phyloP scores from a whole-genome alignment of 2,888 invertebrate genomes.

The Pterostichus madidus region DNA sequence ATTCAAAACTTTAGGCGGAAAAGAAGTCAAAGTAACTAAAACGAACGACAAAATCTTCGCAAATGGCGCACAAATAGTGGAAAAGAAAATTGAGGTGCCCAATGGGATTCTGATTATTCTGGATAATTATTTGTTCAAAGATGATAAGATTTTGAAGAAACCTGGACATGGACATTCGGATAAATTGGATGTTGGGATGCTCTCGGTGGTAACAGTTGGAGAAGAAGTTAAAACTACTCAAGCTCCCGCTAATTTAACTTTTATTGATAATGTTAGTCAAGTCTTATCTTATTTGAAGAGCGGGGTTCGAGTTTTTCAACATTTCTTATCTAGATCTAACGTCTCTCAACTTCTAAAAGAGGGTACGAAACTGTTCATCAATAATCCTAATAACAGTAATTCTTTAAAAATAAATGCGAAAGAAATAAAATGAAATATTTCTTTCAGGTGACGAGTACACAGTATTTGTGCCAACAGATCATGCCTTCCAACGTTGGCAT shows the following conservation, averaged over 20 bases:
- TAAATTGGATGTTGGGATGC: conserved; percentile 69
- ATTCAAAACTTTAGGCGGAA: conserved; percentile 78
- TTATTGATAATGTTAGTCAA: conserved; percentile 78
- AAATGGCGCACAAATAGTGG: conserved; percentile 76
- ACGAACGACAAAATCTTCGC: conserved; percentile 75
- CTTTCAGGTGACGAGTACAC: conserved; percentile 80
- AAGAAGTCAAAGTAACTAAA: conserved; percentile 74
- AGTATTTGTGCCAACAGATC: conserved; percentile 82
- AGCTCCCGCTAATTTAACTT: conserved; percentile 73
- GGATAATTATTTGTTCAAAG: conserved; percentile 77
- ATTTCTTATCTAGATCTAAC: conserved; percentile 82
- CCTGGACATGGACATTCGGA: conserved; percentile 69
- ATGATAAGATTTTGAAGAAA: conserved; percentile 71
- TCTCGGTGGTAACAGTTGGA: conserved; percentile 71
- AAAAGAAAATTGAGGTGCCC: conserved; percentile 76
- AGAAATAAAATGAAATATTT: not conserved
- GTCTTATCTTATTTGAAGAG: conserved; percentile 82
- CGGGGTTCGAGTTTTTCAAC: conserved; percentile 83
- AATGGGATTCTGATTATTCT: conserved; percentile 77
- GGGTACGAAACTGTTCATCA: conserved; percentile 73
- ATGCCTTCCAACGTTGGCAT: conserved; percentile 84
- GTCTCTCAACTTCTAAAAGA: conserved; percentile 80
- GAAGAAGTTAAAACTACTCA: conserved; percentile 70
- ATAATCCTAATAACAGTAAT: not conserved
- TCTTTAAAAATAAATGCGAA: not conserved